Evolutionary conservation across 2,797 vertebrate species (phyloP), one percentile per base, ranked within the genome.

Genomic region (Aeoliscus strigatus): DNA sequence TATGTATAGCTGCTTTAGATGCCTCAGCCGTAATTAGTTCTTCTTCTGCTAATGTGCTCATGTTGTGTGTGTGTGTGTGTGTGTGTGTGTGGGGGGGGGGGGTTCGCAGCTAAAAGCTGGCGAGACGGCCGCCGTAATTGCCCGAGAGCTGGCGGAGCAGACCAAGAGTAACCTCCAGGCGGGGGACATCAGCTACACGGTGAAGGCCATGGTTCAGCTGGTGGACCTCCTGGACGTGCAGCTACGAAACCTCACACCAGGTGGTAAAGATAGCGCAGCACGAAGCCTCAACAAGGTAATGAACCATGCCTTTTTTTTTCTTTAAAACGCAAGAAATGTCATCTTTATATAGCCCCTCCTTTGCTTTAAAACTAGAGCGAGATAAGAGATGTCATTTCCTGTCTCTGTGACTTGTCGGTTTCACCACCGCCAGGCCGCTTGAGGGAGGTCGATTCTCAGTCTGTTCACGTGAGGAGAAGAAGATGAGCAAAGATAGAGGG

Each of bases 231-330:
- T 99, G 0, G 96, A 99, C 0, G 90, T 97, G 13, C 96, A 99
- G 55, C 90, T 98, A 35, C 87, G 94, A 12, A 97, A 97, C 79
- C 84, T 99, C 56, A 98, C 95, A 1, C 96, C 96, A 0, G 94
- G 94, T 0, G 95, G 94, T 39, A 99, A 98, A 73, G 96, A 99
- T 39, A 98, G 94, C 8, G 95, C 96, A 0, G 94, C 96, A 0
- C 90, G 95, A 17, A 99, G 95, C 77, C 77, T 99, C 35, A 98
- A 97, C 51, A 99, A 99, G 96, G 96, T 99, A 85, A 1, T 0
- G 5, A 49, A 33, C 10, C 11, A 12, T 3, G 0, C 1, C 2
- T 45, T 16, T 13, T 5, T n/a, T n/a, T n/a, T n/a, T n/a, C n/a
- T n/a, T n/a, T n/a, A n/a, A n/a, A n/a, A n/a, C n/a, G n/a, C n/a